phyloP scores from a whole-genome alignment of 1,140 invertebrate genomes.

The Hyles vespertilio region DNA sequence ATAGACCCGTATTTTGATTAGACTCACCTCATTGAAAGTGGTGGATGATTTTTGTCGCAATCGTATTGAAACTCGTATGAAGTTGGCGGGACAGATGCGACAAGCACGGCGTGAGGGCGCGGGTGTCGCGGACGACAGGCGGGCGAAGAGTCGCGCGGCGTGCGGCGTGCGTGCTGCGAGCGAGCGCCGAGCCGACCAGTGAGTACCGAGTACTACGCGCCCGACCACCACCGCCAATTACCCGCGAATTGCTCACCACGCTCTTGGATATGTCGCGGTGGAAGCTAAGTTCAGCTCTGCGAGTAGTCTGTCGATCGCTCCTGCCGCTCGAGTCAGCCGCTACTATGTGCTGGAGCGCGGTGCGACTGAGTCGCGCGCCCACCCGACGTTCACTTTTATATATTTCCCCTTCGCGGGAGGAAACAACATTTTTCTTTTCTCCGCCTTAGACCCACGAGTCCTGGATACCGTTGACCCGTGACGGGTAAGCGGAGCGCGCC shows the following conservation, averaged over 20 bases:
- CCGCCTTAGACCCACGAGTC: slow-evolving; percentile 21
- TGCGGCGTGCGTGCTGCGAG: not conserved
- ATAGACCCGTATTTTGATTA: not conserved
- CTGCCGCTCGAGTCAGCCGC: slow-evolving; percentile 22
- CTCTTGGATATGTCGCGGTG: not conserved
- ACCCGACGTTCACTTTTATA: slow-evolving; percentile 54
- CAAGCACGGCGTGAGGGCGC: slow-evolving; percentile 12
- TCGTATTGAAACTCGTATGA: slow-evolving; percentile 3
- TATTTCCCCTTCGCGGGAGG: slow-evolving; percentile 45
- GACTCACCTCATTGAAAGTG: slow-evolving; percentile 55
- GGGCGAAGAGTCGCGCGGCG: slow-evolving; percentile 16
- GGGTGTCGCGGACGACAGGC: slow-evolving; percentile 21
- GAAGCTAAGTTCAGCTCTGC: slow-evolving; percentile 26
- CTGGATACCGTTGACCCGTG: slow-evolving; percentile 28
- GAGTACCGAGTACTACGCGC: not conserved
- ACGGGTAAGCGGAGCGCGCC: slow-evolving; percentile 8
- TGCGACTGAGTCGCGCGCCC: slow-evolving; percentile 59
- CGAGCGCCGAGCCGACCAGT: slow-evolving; percentile 3
- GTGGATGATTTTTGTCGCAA: slow-evolving; percentile 10
- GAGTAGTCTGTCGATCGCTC: not conserved
- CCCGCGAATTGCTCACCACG: slow-evolving; percentile 9
- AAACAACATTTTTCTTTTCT: slow-evolving; percentile 19
- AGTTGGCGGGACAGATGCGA: slow-evolving; percentile 24
- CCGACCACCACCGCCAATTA: slow-evolving; percentile 14
- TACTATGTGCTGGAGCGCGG: slow-evolving; percentile 35